phyloP scores from a whole-genome alignment of 2,797 vertebrate species.

The Zenarchopterus dispar region DNA sequence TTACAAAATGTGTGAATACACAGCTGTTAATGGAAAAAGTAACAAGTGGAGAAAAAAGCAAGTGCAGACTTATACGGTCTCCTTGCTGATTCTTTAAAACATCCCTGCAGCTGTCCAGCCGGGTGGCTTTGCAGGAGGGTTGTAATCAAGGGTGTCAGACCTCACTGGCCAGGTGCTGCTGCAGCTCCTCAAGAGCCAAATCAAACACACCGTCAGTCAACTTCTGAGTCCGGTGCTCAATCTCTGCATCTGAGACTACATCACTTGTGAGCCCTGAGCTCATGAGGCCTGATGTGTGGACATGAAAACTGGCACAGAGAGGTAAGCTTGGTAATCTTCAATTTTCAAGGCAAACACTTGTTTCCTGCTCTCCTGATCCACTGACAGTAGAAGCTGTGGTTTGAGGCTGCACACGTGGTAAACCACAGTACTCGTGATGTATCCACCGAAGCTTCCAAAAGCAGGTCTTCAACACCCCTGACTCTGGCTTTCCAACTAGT shows the following conservation, averaged over 20 bases:
- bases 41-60: neutral
- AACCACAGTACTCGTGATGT: no score
- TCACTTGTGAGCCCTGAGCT: constrained; percentile 40
- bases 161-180: constrained; percentile 54
- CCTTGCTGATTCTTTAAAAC: neutral
- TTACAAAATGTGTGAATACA: neutral
- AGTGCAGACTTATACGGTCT: neutral
- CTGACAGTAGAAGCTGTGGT: neutral
- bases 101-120: constrained; percentile 18
- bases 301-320: neutral
- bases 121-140: constrained; percentile 27
- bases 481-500: no score
- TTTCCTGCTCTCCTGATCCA: neutral
- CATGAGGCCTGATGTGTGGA: constrained; percentile 9
- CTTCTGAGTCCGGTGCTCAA: constrained; percentile 15
- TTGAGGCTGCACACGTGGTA: neutral
- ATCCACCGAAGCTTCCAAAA: no score
- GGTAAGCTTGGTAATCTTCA: neutral
- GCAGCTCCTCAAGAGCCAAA: constrained; percentile 54
- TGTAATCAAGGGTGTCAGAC: constrained; percentile 47
- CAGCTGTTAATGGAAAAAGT: neutral
- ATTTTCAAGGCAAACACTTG: neutral
- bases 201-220: constrained; percentile 51
- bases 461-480: no score
- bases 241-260: constrained; percentile 8